phyloP scores from a whole-genome alignment of 2,797 vertebrate genomes.

The Clarias platycephalus region DNA sequence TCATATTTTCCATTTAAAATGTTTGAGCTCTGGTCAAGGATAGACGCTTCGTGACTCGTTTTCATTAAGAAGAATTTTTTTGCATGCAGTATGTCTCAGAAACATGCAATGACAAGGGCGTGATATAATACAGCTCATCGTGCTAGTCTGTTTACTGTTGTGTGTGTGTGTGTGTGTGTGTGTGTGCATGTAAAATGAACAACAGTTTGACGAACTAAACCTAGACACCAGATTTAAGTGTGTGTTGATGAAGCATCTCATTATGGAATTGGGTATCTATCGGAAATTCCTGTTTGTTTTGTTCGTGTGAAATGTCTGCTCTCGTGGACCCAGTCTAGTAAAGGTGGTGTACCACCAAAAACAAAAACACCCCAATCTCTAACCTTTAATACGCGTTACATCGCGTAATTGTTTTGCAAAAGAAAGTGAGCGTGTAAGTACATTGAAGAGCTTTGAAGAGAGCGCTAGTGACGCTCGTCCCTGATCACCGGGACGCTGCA shows the following conservation, averaged over 20 bases:
- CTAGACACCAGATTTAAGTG: not conserved
- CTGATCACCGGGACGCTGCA: not conserved
- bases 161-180: not conserved
- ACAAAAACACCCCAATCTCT: not conserved
- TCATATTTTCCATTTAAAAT: conserved; percentile 6
- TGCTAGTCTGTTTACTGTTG: not conserved
- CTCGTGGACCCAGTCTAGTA: not conserved
- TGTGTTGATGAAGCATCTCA: not conserved
- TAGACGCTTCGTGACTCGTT: conserved; percentile 18
- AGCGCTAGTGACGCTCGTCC: not conserved
- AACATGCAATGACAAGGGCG: conserved; percentile 9
- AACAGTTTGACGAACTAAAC: not conserved
- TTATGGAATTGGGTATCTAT: too few relatives aligned
- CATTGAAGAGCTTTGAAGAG: not conserved
- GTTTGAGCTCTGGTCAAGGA: conserved; percentile 12
- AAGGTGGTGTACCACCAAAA: not conserved
- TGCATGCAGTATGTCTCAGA: not conserved
- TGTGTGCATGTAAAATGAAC: not conserved
- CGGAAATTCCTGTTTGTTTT: too few relatives aligned
- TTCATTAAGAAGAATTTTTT: conserved; percentile 5
- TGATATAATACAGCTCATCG: not conserved
- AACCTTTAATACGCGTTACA: not conserved
- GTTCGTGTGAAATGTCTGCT: not conserved
- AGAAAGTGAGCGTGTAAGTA: not conserved
- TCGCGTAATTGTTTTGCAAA: not conserved